Evolutionary conservation across 2,888 invertebrate species (phyloP).

Genomic region (Gibbula magus): DNA sequence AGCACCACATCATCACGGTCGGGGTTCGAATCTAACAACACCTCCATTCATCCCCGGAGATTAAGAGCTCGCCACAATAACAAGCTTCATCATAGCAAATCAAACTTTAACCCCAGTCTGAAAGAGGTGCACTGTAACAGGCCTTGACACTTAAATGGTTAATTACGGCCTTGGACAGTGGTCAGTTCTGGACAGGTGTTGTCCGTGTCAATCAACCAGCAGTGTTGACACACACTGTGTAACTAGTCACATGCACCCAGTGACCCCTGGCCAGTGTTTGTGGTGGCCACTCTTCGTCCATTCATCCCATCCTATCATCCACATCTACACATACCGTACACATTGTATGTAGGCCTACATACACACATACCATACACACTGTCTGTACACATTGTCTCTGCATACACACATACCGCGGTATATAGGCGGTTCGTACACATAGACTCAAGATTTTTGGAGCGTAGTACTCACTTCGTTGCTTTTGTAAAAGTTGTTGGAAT

Average conservation of each 20-base stretch:
- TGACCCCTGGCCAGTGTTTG: slow-evolving; percentile 13
- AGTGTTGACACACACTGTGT: slow-evolving; percentile 21
- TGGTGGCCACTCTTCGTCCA: background rate
- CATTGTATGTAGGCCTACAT: background rate
- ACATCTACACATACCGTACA: background rate
- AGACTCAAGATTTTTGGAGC: too few relatives aligned
- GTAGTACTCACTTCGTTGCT: too few relatives aligned
- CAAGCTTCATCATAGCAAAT: slow-evolving; percentile 11
- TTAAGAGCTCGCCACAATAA: background rate
- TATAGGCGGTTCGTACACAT: too few relatives aligned
- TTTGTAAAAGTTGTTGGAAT: too few relatives aligned
- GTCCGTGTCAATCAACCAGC: background rate
- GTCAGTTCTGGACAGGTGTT: slow-evolving; percentile 10
- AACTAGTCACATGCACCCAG: background rate
- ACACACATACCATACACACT: too few relatives aligned
- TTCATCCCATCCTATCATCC: background rate
- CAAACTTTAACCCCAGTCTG: slow-evolving; percentile 10
- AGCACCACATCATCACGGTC: background rate
- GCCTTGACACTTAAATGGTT: slow-evolving; percentile 22
- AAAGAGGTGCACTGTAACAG: background rate
- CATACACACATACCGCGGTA: too few relatives aligned
- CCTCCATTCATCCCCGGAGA: background rate
- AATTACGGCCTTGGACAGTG: slow-evolving; percentile 3
- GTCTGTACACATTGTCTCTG: too few relatives aligned
- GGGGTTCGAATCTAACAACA: slow-evolving; percentile 20